A percentile compares a stretch with the other conserved stretches of the same genome.
phyloP scores from a whole-genome alignment of 1,140 invertebrate species.

The Myzus persicae region DNA sequence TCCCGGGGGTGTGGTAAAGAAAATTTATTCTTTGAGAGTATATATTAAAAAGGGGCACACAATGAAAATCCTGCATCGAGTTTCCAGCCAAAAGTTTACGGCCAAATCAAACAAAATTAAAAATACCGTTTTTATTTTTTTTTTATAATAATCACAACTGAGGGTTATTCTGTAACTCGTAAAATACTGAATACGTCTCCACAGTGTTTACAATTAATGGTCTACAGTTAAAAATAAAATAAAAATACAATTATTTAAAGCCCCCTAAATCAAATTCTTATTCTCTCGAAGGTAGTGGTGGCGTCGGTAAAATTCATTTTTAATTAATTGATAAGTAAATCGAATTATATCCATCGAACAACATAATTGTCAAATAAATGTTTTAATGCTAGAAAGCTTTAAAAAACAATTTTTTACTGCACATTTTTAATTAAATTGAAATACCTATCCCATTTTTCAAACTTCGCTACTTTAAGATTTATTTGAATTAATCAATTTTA shows the following conservation, averaged over 20 bases:
- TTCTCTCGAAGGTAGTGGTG: not conserved
- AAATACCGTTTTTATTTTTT: conserved; percentile 36
- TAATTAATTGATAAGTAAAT: conserved; percentile 24
- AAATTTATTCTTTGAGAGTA: conserved; percentile 38
- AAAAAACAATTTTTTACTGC: not conserved
- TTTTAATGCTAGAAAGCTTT: not conserved
- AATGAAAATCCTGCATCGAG: conserved; percentile 15
- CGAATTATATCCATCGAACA: not conserved
- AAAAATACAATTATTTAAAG: conserved; percentile 3
- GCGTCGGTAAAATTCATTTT: not conserved
- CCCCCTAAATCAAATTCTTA: not conserved
- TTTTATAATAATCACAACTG: not conserved
- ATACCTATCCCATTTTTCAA: not conserved
- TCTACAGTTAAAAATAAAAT: not conserved
- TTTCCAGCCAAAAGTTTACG: conserved; percentile 28
- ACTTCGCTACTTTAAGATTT: not conserved
- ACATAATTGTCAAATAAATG: not conserved
- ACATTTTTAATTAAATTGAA: not conserved
- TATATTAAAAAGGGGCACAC: not conserved
- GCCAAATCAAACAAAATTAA: conserved; percentile 47
- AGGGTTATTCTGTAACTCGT: not conserved
- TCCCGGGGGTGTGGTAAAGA: conserved; percentile 17
- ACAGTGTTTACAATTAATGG: not conserved
- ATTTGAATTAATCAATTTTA: not conserved
- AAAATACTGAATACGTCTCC: not conserved